These are phyloP conservation scores for Alfaro cultratus DNA, from an alignment of 2,797 vertebrate species.

Conservation along the genomic window DNA sequence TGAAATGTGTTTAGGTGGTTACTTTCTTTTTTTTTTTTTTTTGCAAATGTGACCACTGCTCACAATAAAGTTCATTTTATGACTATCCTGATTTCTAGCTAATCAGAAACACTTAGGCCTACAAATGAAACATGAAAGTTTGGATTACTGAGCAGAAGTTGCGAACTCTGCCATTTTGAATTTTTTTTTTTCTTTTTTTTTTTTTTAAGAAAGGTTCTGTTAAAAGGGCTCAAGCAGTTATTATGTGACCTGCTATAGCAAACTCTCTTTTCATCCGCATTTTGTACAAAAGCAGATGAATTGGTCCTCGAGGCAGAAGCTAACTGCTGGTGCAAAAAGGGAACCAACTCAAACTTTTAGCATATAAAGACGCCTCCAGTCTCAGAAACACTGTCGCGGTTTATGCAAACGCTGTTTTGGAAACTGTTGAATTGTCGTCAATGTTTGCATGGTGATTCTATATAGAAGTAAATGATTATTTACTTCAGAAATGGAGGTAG, in stretches of 20 bases:
- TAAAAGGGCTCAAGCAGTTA: background rate
- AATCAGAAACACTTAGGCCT: background rate
- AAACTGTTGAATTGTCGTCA: background rate
- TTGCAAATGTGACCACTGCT: background rate
- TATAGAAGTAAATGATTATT: background rate
- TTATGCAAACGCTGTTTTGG: background rate
- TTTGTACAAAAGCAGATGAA: background rate
- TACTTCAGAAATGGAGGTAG: background rate
- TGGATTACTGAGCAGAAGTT: constrained; percentile 45
- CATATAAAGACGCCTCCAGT: background rate
- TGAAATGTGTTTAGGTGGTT: constrained; percentile 5
- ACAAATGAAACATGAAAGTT: constrained; percentile 2
- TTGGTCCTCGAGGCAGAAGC: background rate
- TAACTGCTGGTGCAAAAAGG: background rate
- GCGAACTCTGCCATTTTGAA: constrained; percentile 33
- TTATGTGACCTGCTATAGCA: background rate
- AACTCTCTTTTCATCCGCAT: background rate
- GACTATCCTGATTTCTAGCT: background rate
- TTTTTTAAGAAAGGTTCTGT: constrained; percentile 18
- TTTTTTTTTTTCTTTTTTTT: too few species aligned
- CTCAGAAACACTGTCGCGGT: background rate
- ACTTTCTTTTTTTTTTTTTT: constrained; percentile 10
- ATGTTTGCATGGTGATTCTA: background rate
- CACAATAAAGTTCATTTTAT: background rate
- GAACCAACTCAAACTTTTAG: background rate